Conservation (phyloP, 2,113 vertebrate genomes). For the Scomber scombrus region DNA sequence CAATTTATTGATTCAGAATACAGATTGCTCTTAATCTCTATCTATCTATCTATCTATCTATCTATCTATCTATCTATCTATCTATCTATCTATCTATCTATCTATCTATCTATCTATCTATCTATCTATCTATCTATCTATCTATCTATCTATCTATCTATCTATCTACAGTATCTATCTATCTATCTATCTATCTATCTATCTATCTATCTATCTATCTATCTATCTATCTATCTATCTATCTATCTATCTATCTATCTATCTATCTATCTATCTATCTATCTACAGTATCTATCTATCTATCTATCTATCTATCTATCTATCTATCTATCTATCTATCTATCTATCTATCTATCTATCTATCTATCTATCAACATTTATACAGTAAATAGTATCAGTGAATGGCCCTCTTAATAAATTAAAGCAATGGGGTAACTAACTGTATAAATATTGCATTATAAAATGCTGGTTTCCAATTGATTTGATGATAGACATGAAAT, state of each 20-base stretch:
- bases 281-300: not conserved
- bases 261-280: constrained; percentile 10
- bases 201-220: not conserved
- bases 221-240: constrained; percentile 9
- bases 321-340: not conserved
- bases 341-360: constrained; percentile 3
- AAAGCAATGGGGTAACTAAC: not conserved
- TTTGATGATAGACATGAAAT: constrained; percentile 26
- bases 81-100: not conserved
- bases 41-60: not conserved
- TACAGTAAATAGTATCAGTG: not conserved
- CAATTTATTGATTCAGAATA: constrained; percentile 6
- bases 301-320: not conserved
- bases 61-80: constrained; percentile 10
- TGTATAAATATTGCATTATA: not conserved
- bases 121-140: constrained; percentile 10
- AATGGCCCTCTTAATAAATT: not conserved
- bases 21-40: constrained; percentile 9
- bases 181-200: not conserved
- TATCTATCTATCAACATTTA: not conserved
- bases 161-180: constrained; percentile 1
- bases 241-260: not conserved
- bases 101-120: not conserved
- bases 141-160: constrained; percentile 2
- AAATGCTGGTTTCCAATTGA: constrained; percentile 19